Percentiles rank a stretch among this genome's conserved stretches.
Evolutionary conservation across 2,888 invertebrate genomes (phyloP).

Genomic region (Exocentrus adspersus): DNA sequence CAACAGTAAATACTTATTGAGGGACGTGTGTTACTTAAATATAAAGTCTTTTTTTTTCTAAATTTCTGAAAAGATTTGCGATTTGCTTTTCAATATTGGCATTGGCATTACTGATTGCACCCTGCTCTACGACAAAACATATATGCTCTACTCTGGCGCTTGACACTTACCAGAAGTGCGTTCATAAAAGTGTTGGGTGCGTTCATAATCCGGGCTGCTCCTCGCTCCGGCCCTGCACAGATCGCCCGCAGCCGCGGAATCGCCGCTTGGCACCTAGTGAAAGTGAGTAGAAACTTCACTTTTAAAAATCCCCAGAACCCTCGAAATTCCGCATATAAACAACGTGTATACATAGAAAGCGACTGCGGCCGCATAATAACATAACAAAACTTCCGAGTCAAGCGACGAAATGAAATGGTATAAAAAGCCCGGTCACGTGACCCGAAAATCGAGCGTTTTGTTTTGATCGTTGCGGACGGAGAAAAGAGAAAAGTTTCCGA

Average conservation of each 20-base stretch:
- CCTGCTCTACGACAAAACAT: too few relatives aligned
- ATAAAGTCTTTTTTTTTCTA: too few relatives aligned
- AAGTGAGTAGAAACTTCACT: conserved; percentile 4
- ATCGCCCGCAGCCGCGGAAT: neutral
- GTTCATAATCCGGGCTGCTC: too few relatives aligned
- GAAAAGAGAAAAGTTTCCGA: conserved; percentile 57
- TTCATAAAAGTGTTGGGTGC: too few relatives aligned
- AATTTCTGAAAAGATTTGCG: too few relatives aligned
- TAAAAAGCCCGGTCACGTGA: conserved; percentile 25
- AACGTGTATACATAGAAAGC: neutral
- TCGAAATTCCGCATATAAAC: conserved; percentile 2
- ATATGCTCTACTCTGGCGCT: too few relatives aligned
- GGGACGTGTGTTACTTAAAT: too few relatives aligned
- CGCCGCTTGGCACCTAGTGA: neutral
- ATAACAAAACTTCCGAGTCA: neutral
- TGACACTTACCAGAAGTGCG: too few relatives aligned
- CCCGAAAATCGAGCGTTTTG: conserved; percentile 36
- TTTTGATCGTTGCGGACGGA: conserved; percentile 36
- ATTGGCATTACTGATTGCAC: too few relatives aligned
- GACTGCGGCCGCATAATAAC: neutral
- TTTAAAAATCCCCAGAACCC: neutral
- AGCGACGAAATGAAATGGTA: neutral
- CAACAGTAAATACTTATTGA: too few relatives aligned
- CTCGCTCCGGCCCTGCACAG: neutral
- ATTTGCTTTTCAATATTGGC: too few relatives aligned